These are phyloP conservation scores for Sphenodon punctatus DNA, from an alignment of 2,797 vertebrate genomes.

Conservation along the genomic window DNA sequence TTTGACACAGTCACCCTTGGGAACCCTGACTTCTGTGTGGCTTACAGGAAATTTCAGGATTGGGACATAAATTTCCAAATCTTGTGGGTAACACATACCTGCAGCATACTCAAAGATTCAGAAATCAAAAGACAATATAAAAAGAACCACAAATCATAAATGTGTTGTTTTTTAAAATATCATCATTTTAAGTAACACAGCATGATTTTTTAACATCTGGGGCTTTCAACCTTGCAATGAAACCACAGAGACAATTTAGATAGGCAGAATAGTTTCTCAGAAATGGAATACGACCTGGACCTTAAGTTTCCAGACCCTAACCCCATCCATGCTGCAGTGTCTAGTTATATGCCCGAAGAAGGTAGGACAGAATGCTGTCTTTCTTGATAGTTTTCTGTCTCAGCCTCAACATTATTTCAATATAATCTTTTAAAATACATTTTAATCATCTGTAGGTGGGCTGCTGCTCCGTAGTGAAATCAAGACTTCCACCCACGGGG, in stretches of 20 bases:
- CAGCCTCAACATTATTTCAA: background rate
- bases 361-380: background rate
- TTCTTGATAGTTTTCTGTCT: accelerated
- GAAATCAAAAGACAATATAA: too few species aligned
- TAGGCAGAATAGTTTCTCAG: background rate
- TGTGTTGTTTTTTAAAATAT: too few species aligned
- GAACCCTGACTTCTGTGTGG: too few species aligned
- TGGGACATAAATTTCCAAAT: too few species aligned
- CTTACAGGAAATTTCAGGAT: too few species aligned
- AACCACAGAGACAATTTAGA: background rate
- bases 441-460: background rate
- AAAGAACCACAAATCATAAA: too few species aligned
- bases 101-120: too few species aligned
- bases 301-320: background rate
- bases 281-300: background rate
- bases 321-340: background rate
- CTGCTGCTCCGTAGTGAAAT: constrained; percentile 18
- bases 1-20: too few species aligned
- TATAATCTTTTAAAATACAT: background rate
- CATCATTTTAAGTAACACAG: too few species aligned
- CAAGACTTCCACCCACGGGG: constrained; percentile 22
- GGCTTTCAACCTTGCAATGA: too few species aligned
- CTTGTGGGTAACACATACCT: too few species aligned
- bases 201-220: too few species aligned
- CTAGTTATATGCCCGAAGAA: background rate